Evolutionary conservation across 1,140 invertebrate genomes (phyloP).

Genomic region (Lineus longissimus): DNA sequence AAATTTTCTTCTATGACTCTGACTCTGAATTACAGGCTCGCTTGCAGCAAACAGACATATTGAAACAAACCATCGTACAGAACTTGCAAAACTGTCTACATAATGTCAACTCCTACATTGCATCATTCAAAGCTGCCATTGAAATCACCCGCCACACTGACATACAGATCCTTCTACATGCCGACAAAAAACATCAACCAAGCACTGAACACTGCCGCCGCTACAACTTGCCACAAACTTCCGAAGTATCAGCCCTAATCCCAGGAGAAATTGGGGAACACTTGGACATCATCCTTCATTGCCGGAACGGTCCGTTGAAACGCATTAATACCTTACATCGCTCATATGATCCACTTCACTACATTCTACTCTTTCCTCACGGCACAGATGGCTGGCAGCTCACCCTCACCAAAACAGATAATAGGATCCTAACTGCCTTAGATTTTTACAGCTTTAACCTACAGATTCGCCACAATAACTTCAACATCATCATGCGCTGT

Average conservation of each 20-base stretch:
- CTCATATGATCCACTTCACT: constrained; percentile 9
- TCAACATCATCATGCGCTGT: constrained; percentile 39
- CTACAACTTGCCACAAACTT: constrained; percentile 46
- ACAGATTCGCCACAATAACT: constrained; percentile 7
- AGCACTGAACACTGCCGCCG: constrained; percentile 45
- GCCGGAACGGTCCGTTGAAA: background rate
- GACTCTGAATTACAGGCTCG: background rate
- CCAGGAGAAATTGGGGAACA: constrained; percentile 35
- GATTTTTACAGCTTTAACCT: constrained; percentile 19
- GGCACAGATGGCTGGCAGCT: constrained; percentile 5
- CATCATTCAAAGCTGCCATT: background rate
- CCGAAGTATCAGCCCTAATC: constrained; percentile 45
- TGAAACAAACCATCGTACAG: background rate
- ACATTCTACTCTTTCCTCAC: constrained; percentile 5
- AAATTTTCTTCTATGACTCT: background rate
- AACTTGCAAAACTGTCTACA: constrained; percentile 1
- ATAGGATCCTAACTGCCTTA: constrained; percentile 11
- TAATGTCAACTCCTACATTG: background rate
- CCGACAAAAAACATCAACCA: constrained; percentile 45
- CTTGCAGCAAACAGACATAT: background rate
- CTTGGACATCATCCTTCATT: background rate
- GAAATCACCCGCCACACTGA: background rate
- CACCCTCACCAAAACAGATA: background rate
- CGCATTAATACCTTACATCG: background rate
- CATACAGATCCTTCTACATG: constrained; percentile 30